Percentiles rank a stretch among this genome's conserved stretches.
phyloP scores from a whole-genome alignment of 2,888 invertebrate species.

The Zonitis immaculata region DNA sequence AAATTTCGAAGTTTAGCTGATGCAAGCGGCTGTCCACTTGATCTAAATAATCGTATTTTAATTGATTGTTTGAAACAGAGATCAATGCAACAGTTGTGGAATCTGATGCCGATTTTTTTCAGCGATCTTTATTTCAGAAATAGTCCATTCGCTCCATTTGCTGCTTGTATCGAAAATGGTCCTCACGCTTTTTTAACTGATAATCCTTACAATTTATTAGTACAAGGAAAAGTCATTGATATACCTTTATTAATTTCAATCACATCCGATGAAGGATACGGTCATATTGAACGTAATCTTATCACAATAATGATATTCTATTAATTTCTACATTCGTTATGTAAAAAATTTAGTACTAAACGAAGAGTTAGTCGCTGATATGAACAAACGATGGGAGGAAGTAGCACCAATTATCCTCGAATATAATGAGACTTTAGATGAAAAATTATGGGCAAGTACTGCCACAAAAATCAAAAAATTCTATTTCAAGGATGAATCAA shows the following conservation, averaged over 20 bases:
- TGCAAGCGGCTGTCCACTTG: slow-evolving; percentile 32
- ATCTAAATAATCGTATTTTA: slow-evolving; percentile 25
- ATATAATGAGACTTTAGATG: slow-evolving; percentile 21
- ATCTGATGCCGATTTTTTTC: slow-evolving; percentile 8
- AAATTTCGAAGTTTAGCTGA: slow-evolving; percentile 31
- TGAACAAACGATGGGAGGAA: slow-evolving; percentile 20
- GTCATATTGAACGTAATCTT: slow-evolving; percentile 5
- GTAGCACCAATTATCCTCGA: slow-evolving; percentile 25
- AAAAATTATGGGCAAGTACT: slow-evolving; percentile 2
- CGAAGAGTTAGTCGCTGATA: slow-evolving; percentile 7
- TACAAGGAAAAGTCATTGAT: slow-evolving; percentile 31
- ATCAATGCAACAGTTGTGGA: slow-evolving; percentile 30
- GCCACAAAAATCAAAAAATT: slow-evolving; percentile 19
- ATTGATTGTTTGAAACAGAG: slow-evolving; percentile 36
- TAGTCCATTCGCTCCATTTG: neutral
- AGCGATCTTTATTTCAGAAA: slow-evolving; percentile 7
- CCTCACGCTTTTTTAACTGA: slow-evolving; percentile 33
- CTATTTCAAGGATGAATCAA: slow-evolving; percentile 20
- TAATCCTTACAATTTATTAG: slow-evolving; percentile 29
- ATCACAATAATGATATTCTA: slow-evolving; percentile 5
- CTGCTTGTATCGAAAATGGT: slow-evolving; percentile 20
- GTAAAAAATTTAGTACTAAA: slow-evolving; percentile 6
- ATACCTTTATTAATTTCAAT: slow-evolving; percentile 41
- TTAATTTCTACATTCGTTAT: slow-evolving; percentile 1
- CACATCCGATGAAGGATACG: slow-evolving; percentile 28